These are phyloP conservation scores for Augiades crinisus DNA, from an alignment of 2,888 invertebrate genomes.

Conservation along the genomic window DNA sequence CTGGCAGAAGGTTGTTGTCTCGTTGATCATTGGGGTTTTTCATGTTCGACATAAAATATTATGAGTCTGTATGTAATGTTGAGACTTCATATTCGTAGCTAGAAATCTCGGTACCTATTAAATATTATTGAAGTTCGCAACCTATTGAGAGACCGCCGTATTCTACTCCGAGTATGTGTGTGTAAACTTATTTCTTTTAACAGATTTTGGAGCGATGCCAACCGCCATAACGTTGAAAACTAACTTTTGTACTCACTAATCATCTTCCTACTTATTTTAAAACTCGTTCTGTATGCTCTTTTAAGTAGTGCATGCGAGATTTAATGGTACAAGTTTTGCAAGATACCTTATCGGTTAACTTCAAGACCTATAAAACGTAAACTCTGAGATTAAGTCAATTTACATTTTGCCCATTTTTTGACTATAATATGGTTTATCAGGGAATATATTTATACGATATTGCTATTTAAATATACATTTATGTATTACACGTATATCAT, in stretches of 20 bases:
- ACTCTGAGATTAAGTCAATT: no score
- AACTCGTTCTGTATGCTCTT: slow-evolving; percentile 11
- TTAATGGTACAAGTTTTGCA: background rate
- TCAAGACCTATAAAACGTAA: background rate
- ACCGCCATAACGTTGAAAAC: slow-evolving; percentile 38
- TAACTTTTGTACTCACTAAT: slow-evolving; percentile 59
- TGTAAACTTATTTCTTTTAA: slow-evolving; percentile 49
- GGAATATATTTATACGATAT: no score
- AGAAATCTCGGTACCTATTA: no score
- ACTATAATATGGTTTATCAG: no score
- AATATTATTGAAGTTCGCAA: background rate
- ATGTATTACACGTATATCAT: no score
- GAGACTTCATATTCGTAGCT: no score
- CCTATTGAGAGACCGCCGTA: background rate
- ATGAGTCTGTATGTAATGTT: no score
- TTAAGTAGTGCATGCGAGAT: background rate
- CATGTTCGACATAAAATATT: no score
- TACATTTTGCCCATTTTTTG: no score
- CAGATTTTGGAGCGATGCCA: slow-evolving; percentile 50
- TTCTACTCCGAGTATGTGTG: slow-evolving; percentile 20
- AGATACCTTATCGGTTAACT: background rate
- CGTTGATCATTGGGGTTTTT: no score
- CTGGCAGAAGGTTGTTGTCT: no score
- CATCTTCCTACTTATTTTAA: slow-evolving; percentile 47
- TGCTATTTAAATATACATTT: no score